phyloP scores from a whole-genome alignment of 2,888 invertebrate genomes.

The Leptarthrus brevirostris region DNA sequence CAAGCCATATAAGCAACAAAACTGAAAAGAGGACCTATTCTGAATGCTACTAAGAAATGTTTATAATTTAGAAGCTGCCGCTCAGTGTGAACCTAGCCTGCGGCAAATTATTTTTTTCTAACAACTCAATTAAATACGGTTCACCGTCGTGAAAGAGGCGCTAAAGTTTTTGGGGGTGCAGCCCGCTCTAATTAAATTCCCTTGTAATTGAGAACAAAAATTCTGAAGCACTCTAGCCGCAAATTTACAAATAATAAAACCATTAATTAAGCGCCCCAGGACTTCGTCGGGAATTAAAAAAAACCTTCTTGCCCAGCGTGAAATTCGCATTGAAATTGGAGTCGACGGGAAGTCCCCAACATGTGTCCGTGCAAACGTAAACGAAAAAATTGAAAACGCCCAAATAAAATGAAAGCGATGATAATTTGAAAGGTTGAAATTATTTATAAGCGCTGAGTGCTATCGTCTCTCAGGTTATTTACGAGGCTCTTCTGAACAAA shows the following conservation, averaged over 20 bases:
- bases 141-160: slow-evolving; percentile 8
- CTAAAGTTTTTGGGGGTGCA: slow-evolving; percentile 36
- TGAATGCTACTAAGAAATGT: neutral
- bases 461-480: slow-evolving; percentile 34
- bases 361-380: slow-evolving; percentile 24
- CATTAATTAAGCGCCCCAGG: slow-evolving; percentile 48
- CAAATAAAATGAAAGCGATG: slow-evolving; percentile 44
- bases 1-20: neutral
- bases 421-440: slow-evolving; percentile 46
- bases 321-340: slow-evolving; percentile 43
- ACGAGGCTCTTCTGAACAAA: slow-evolving; percentile 16
- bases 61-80: slow-evolving; percentile 11
- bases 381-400: slow-evolving; percentile 41
- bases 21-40: neutral
- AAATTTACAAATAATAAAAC: slow-evolving; percentile 49
- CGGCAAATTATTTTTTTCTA: slow-evolving; percentile 39
- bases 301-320: slow-evolving; percentile 35
- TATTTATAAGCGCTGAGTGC: slow-evolving; percentile 40
- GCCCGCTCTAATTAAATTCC: slow-evolving; percentile 45
- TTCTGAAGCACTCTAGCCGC: slow-evolving; percentile 43
- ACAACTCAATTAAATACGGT: slow-evolving; percentile 43
- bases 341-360: slow-evolving; percentile 38
- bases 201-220: slow-evolving; percentile 43
- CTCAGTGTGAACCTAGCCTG: slow-evolving; percentile 20
- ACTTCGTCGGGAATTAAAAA: slow-evolving; percentile 40